Evolutionary conservation across 1,140 invertebrate species (phyloP).

Genomic region (Dendrolimus kikuchii): DNA sequence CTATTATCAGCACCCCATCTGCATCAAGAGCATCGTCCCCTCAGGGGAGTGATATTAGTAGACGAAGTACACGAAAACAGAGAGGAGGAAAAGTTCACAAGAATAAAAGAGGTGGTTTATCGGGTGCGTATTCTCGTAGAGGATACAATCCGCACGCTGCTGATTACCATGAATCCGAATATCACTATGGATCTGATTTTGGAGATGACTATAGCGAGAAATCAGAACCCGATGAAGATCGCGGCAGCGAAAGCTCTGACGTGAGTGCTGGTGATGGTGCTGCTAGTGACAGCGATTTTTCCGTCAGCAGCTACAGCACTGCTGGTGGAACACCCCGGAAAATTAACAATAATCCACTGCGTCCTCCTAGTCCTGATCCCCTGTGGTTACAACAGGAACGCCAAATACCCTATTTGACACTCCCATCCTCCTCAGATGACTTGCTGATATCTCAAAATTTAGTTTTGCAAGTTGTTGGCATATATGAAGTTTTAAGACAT

Average conservation of each 20-base stretch:
- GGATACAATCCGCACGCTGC: constrained; percentile 82
- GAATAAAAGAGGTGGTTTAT: constrained; percentile 75
- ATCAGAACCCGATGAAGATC: constrained; percentile 83
- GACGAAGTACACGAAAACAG: constrained; percentile 74
- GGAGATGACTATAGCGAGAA: constrained; percentile 86
- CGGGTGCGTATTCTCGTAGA: constrained; percentile 73
- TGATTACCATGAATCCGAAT: constrained; percentile 88
- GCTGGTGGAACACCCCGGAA: constrained; percentile 75
- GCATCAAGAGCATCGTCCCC: constrained; percentile 83
- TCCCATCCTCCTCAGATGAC: constrained; percentile 94
- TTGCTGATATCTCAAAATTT: constrained; percentile 85
- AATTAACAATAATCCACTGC: constrained; percentile 54
- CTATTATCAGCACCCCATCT: constrained; percentile 83
- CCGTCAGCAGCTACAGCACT: constrained; percentile 83
- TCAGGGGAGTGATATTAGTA: constrained; percentile 79
- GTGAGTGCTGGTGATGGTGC: constrained; percentile 78
- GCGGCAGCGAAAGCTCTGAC: constrained; percentile 75
- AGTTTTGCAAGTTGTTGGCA: constrained; percentile 85
- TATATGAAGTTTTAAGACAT: constrained; percentile 95
- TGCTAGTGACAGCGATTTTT: constrained; percentile 88
- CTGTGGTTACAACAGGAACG: constrained; percentile 87
- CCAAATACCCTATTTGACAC: constrained; percentile 81
- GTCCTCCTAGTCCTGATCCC: constrained; percentile 89
- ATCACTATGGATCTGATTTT: constrained; percentile 92
- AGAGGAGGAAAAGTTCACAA: constrained; percentile 75